Evolutionary conservation across 2,113 vertebrate genomes (phyloP).

Genomic region (Oreotrochilus melanogaster): DNA sequence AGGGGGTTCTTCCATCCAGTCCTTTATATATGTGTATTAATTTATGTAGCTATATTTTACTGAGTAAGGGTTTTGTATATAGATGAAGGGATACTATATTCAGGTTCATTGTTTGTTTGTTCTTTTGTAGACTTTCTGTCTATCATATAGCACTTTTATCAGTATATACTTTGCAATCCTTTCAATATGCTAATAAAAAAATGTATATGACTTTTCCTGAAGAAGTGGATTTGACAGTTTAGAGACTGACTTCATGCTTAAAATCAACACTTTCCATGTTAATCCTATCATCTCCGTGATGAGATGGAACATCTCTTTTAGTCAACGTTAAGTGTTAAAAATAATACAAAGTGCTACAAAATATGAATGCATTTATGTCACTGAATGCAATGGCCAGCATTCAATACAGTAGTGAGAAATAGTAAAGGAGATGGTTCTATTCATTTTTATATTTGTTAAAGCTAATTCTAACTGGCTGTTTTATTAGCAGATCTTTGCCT

Average conservation of each 20-base stretch:
- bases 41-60: not conserved
- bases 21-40: not conserved
- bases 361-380: not conserved
- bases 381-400: not conserved
- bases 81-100: not conserved
- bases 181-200: not conserved
- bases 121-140: not conserved
- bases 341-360: not conserved
- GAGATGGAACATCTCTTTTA: not conserved
- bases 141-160: not conserved
- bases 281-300: not conserved
- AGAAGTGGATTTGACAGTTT: not conserved
- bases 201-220: fast-evolving
- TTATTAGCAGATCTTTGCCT: not conserved
- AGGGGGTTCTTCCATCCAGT: no score
- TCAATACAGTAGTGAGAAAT: not conserved
- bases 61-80: not conserved
- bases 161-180: not conserved
- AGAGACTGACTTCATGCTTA: not conserved
- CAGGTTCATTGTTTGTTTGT: fast-evolving
- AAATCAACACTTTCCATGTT: not conserved
- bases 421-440: not conserved
- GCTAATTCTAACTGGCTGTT: not conserved
- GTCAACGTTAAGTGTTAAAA: not conserved
- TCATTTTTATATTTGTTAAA: not conserved